These are phyloP conservation scores for Desmodus rotundus DNA, from an alignment of 2,113 vertebrate species.

Conservation along the genomic window DNA sequence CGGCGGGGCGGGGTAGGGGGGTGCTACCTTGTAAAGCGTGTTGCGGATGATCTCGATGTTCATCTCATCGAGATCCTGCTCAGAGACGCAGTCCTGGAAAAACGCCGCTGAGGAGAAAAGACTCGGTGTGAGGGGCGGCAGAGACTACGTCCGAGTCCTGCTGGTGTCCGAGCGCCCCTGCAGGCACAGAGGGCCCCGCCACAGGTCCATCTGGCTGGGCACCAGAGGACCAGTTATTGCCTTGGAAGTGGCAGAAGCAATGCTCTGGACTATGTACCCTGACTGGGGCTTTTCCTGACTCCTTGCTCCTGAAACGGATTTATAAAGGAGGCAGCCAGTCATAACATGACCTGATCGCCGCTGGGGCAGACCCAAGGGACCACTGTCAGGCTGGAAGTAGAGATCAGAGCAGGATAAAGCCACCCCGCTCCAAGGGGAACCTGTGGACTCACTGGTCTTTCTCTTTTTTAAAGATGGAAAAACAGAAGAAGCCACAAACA, in stretches of 20 bases:
- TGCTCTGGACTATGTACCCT: slow-evolving; percentile 12
- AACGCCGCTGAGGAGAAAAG: slow-evolving; percentile 89
- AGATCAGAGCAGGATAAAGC: neutral
- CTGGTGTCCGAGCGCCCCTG: neutral
- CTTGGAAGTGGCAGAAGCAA: slow-evolving; percentile 47
- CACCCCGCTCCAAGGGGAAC: neutral
- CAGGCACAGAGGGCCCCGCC: neutral
- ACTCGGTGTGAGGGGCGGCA: neutral
- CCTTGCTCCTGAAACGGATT: slow-evolving; percentile 71
- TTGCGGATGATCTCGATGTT: slow-evolving; percentile 99
- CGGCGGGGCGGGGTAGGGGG: accelerated
- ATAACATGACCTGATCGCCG: slow-evolving; percentile 71
- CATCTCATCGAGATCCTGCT: slow-evolving; percentile 99
- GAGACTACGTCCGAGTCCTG: neutral
- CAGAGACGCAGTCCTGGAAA: slow-evolving; percentile 99
- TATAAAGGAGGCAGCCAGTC: slow-evolving; percentile 72
- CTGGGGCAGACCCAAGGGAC: slow-evolving; percentile 58
- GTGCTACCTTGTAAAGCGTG: slow-evolving; percentile 94
- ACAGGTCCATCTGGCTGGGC: neutral
- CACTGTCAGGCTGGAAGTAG: neutral
- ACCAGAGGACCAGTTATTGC: neutral
- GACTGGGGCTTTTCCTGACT: slow-evolving; percentile 63
- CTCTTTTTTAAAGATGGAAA: slow-evolving; percentile 17
- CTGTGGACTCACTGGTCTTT: neutral
- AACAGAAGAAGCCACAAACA: slow-evolving; percentile 13